Evolutionary conservation across 2,797 vertebrate species (phyloP), one percentile per base, ranked within the genome.

Genomic region (Botia almorhae): DNA sequence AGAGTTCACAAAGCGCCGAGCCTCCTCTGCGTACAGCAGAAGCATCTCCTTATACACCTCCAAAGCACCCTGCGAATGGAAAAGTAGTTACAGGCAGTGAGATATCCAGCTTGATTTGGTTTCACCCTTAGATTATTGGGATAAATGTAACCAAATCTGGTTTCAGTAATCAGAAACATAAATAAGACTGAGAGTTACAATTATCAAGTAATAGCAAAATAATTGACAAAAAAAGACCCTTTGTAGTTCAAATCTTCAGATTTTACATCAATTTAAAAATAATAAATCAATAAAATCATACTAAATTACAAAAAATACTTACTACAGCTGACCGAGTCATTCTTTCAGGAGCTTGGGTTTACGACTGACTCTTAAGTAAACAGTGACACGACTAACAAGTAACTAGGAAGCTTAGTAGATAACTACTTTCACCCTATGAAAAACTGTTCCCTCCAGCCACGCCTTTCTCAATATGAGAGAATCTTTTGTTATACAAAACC

Each of bases 41-140:
- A 96, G 72, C 92, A 97, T 94, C 87, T 98, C 96, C 81, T 93
- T 94, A 82, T 97, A 99, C 79, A 94, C 88, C 85, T 91, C 90
- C 87, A 98, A 82, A 84, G 93, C 87, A 92, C 94, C 94, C 98
- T 99, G 91, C n/a, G 84, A 88, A 87, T 33, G 78, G 4, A 74
- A 21, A 76, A 46, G n/a, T 3, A 33, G 33, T 4, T 53, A 33
- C 43, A 74, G 23, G 36, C 7, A 51, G 6, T 2, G 16, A 46
- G 6, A 10, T 39, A 46, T 23, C 23, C 5, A 33, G 3, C 33
- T 33, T 33, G 3, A 33, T 33, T 33, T 33, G 33, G 33, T 33
- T 33, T 26, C 23, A 26, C 23, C 23, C 23, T 26, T 26, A 26
- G 23, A 26, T 26, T 33, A 33, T 5, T 33, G 33, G 4, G 3